Base-by-base conservation (phyloP, 2,888 invertebrate species). In the Silvanus unidentatus region DNA sequence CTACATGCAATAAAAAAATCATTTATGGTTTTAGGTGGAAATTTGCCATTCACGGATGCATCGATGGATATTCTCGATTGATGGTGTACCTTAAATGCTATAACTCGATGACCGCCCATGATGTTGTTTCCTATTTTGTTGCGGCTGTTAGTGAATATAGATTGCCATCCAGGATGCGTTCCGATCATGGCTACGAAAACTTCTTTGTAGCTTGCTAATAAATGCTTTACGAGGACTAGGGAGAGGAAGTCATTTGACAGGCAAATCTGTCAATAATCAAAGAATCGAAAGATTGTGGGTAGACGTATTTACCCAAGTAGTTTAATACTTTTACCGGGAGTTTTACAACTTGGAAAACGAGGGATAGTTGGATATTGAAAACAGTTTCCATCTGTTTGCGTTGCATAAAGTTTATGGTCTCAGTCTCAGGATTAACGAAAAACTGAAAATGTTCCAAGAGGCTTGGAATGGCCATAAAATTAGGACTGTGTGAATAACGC, bases 161-260 rank as follows among this genome's bases (percentile, higher is more conserved):
- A 8, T 11, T 11, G 6, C 8, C 13, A 11, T 35, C 8, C 6
- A 6, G 13, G 8, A 11, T 35, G 8, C n/a, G 36, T n/a, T 35
- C 36, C 6, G 36, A 35, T 35, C 36, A 35, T 11, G 36, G 36
- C 9, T 35, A 35, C n/a, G 36, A 35, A 35, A 35, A 35, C n/a
- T 9, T 35, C 8, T 11, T 35, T 28, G 28, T 28, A 9, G 28
- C 28, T 10, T 28, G 11, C 9, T 35, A 13, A 35, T 11, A 11
- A 35, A 35, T 35, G n/a, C 6, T 11, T 10, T 35, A 8, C 36
- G 36, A 9, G 36, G 36, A 35, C n/a, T 35, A 35, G 8, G n/a
- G 8, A 8, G 36, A 11, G 36, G 36, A 13, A 35, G 36, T 11
- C 36, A 35, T 35, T 9, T 35, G 8, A 35, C 36, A 9, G 36